These are phyloP conservation scores for Coreoperca whiteheadi DNA, from an alignment of 2,113 vertebrate species.

Conservation along the genomic window DNA sequence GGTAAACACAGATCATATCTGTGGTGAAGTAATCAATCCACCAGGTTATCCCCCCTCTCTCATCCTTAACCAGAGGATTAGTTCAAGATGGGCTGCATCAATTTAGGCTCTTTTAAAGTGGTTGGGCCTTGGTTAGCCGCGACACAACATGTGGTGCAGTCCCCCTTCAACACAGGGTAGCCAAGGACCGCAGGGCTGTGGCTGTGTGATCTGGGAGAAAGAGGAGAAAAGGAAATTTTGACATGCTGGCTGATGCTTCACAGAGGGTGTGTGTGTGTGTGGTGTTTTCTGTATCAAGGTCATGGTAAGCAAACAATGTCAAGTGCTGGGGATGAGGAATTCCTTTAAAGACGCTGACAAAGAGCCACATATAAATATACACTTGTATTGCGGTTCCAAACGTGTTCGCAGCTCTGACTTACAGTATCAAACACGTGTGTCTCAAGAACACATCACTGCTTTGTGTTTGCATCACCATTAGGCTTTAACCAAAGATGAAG, in stretches of 20 bases:
- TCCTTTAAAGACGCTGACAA: background rate
- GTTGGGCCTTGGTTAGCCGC: constrained; percentile 71
- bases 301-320: constrained; percentile 8
- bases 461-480: background rate
- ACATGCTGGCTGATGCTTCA: constrained; percentile 35
- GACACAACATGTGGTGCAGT: constrained; percentile 68
- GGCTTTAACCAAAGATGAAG: constrained; percentile 12
- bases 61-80: constrained; percentile 70
- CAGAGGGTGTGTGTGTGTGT: constrained; percentile 7
- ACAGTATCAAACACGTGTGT: background rate
- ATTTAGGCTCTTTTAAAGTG: constrained; percentile 70
- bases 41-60: constrained; percentile 56
- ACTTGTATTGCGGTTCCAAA: background rate
- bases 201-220: constrained; percentile 43
- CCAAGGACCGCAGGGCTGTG: constrained; percentile 46
- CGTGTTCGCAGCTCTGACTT: background rate
- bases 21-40: constrained; percentile 57
- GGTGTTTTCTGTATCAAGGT: constrained; percentile 25
- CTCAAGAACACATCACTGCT: background rate
- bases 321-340: background rate
- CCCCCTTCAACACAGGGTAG: constrained; percentile 25
- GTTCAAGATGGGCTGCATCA: constrained; percentile 76
- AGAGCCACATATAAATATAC: background rate
- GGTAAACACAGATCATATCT: constrained; percentile 52
- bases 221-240: constrained; percentile 19